Conservation (phyloP, 2,888 invertebrate genomes). For the Sepiola atlantica region DNA sequence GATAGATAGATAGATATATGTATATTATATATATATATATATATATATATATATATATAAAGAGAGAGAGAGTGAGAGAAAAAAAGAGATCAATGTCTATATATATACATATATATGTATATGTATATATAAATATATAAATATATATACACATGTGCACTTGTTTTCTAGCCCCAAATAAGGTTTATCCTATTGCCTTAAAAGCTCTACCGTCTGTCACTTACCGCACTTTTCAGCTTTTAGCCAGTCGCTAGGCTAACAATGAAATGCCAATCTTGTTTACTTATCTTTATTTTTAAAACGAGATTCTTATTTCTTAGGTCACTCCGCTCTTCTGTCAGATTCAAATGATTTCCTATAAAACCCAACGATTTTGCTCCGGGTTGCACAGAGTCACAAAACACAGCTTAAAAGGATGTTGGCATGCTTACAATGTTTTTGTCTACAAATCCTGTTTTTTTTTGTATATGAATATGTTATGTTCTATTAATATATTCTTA, state of each 20-base stretch:
- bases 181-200: neutral
- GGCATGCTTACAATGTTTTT: neutral
- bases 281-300: neutral
- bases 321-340: neutral
- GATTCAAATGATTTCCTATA: neutral
- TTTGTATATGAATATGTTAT: no score
- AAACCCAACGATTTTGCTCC: neutral
- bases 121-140: neutral
- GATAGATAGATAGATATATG: no score
- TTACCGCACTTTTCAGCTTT: neutral
- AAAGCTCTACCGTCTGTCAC: neutral
- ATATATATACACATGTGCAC: neutral
- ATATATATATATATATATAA: neutral
- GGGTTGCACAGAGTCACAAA: neutral
- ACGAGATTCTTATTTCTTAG: neutral
- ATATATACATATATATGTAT: neutral
- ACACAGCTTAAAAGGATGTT: neutral
- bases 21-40: neutral
- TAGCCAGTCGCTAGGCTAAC: neutral
- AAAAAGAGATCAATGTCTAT: no score
- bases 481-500: no score
- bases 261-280: neutral
- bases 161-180: no score
- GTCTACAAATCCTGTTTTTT: no score
- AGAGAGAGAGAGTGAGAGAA: no score